Conservation (phyloP, 1,140 invertebrate species). For the Sycobia sp. region DNA sequence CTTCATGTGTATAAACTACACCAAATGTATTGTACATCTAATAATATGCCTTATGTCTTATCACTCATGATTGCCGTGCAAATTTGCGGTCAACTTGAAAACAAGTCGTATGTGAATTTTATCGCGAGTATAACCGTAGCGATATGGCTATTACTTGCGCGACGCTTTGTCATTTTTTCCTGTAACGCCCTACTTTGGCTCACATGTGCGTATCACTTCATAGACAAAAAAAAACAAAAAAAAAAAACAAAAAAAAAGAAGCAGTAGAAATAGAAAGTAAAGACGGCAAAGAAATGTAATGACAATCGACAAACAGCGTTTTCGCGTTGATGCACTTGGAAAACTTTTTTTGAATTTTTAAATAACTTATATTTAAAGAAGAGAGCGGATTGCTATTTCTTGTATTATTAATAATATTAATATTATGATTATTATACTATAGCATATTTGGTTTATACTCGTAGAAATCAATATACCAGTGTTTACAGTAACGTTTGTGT, state of each 20-base stretch:
- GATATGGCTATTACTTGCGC: no score
- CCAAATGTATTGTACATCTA: constrained; percentile 3
- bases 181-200: not conserved
- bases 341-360: constrained; percentile 20
- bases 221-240: no score
- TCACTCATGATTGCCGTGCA: no score
- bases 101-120: no score
- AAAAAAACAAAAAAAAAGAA: constrained; percentile 4
- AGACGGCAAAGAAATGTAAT: not conserved
- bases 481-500: constrained; percentile 47
- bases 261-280: not conserved
- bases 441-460: constrained; percentile 54
- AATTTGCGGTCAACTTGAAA: no score
- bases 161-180: no score
- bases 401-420: constrained; percentile 50
- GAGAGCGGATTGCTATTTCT: constrained; percentile 41
- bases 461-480: constrained; percentile 58
- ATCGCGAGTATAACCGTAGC: no score
- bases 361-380: constrained; percentile 17
- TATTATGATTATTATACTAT: constrained; percentile 52
- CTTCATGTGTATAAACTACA: not conserved
- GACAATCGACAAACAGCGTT: constrained; percentile 1
- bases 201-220: no score
- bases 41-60: not conserved
- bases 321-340: constrained; percentile 18